Percentiles rank a stretch among this genome's conserved stretches.
These are phyloP conservation scores for Aricia agestis DNA, from an alignment of 1,140 invertebrate species.

Conservation along the genomic window DNA sequence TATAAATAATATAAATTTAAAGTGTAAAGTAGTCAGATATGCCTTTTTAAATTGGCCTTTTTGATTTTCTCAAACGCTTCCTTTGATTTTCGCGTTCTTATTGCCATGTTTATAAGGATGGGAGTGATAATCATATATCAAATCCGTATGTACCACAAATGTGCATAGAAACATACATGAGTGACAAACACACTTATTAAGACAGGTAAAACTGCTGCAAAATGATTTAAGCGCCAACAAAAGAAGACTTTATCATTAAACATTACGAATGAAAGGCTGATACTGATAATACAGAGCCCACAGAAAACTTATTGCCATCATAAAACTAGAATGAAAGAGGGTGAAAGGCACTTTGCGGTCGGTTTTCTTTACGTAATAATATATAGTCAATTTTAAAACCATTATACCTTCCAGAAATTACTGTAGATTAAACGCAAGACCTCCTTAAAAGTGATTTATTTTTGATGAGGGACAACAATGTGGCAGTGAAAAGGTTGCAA, in stretches of 20 bases:
- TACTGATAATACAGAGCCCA: neutral
- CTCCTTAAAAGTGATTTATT: constrained; percentile 29
- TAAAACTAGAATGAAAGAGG: neutral
- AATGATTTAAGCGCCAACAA: too few relatives aligned
- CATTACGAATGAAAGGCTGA: neutral
- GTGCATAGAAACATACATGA: too few relatives aligned
- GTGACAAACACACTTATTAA: too few relatives aligned
- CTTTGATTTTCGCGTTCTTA: too few relatives aligned
- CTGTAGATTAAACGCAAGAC: neutral
- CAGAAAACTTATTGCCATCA: neutral
- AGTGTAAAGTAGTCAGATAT: too few relatives aligned
- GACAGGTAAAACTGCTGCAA: too few relatives aligned
- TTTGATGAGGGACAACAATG: constrained; percentile 25
- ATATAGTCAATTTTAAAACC: neutral
- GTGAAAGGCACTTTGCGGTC: neutral
- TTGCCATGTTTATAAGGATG: too few relatives aligned
- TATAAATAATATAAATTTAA: too few relatives aligned
- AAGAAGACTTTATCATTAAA: neutral
- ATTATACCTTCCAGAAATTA: neutral
- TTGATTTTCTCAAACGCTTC: too few relatives aligned
- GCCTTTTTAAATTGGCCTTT: too few relatives aligned
- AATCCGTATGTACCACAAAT: too few relatives aligned
- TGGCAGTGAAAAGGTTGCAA: constrained; percentile 18
- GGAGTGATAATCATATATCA: too few relatives aligned
- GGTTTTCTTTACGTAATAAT: neutral